These are phyloP conservation scores for Melitaea athalia DNA, from an alignment of 2,888 invertebrate genomes.

Conservation along the genomic window DNA sequence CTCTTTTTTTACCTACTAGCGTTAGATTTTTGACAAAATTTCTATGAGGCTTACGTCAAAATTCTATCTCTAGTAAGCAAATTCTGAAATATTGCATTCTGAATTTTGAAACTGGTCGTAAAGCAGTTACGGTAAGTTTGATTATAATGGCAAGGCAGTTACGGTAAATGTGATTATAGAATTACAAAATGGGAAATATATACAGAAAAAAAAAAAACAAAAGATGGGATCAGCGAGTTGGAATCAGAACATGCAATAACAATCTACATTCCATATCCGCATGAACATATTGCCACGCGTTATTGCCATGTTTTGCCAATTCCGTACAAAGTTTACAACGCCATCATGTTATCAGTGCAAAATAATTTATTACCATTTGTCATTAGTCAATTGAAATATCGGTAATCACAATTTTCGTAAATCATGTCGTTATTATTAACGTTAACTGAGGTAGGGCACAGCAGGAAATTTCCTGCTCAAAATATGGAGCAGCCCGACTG, in stretches of 20 bases:
- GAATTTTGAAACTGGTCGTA: too few relatives aligned
- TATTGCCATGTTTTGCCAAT: constrained; percentile 49
- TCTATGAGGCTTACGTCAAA: too few relatives aligned
- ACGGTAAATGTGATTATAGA: background rate
- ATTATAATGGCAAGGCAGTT: too few relatives aligned
- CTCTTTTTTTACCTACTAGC: too few relatives aligned
- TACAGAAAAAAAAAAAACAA: background rate
- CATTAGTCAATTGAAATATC: background rate
- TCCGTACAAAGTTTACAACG: constrained; percentile 40
- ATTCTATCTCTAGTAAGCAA: too few relatives aligned
- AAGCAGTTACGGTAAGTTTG: too few relatives aligned
- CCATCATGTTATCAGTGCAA: constrained; percentile 8
- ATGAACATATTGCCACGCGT: constrained; percentile 49
- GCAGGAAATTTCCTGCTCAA: too few relatives aligned
- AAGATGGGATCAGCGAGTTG: constrained; percentile 18
- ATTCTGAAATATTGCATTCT: too few relatives aligned
- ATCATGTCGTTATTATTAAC: background rate
- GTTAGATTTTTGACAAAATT: too few relatives aligned
- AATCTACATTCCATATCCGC: constrained; percentile 56
- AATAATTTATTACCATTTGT: constrained; percentile 10
- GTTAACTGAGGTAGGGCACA: too few relatives aligned
- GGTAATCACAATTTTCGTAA: background rate
- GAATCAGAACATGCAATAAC: constrained; percentile 53
- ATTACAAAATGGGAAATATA: background rate
- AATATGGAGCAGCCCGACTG: too few relatives aligned